These are phyloP conservation scores for Hyposoter didymator DNA, from an alignment of 2,888 invertebrate genomes.

Conservation along the genomic window DNA sequence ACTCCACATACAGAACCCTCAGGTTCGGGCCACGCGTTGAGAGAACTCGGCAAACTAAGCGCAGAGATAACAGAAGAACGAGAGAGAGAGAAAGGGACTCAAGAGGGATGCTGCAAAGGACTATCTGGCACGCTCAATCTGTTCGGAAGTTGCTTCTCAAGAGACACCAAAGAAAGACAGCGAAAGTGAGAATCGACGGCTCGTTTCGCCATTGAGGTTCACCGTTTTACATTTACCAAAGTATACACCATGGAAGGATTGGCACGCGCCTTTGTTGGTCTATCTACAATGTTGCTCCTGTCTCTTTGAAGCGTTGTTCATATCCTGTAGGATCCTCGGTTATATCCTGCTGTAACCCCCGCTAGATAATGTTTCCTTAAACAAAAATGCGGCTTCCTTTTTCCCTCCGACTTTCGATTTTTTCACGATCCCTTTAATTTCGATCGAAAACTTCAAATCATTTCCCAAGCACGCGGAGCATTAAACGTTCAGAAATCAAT, in stretches of 20 bases:
- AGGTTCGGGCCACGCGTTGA: constrained; percentile 17
- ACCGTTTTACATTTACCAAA: constrained; percentile 10
- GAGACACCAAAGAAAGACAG: constrained; percentile 41
- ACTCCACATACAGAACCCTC: constrained; percentile 1
- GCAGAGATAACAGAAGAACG: constrained; percentile 9
- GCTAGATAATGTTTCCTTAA: constrained; percentile 18
- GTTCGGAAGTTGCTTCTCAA: constrained; percentile 66
- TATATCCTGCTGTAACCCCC: constrained; percentile 12
- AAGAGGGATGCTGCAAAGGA: constrained; percentile 54
- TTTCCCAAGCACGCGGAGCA: not conserved
- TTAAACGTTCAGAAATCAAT: not conserved
- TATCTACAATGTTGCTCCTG: not conserved
- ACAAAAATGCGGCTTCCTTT: not conserved
- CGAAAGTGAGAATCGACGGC: constrained; percentile 52
- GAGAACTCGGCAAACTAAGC: constrained; percentile 30
- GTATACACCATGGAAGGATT: constrained; percentile 10
- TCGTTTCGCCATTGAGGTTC: constrained; percentile 48
- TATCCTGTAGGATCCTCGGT: not conserved
- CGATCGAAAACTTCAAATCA: not conserved
- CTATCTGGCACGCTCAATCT: constrained; percentile 70
- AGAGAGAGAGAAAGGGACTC: constrained; percentile 16
- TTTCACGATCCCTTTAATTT: not conserved
- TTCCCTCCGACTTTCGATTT: not conserved
- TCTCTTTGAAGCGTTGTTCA: constrained; percentile 2
- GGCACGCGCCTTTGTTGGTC: constrained; percentile 29